Evolutionary conservation across 2,797 vertebrate species (phyloP), one percentile per base, ranked within the genome.

Genomic region (Varecia variegata): DNA sequence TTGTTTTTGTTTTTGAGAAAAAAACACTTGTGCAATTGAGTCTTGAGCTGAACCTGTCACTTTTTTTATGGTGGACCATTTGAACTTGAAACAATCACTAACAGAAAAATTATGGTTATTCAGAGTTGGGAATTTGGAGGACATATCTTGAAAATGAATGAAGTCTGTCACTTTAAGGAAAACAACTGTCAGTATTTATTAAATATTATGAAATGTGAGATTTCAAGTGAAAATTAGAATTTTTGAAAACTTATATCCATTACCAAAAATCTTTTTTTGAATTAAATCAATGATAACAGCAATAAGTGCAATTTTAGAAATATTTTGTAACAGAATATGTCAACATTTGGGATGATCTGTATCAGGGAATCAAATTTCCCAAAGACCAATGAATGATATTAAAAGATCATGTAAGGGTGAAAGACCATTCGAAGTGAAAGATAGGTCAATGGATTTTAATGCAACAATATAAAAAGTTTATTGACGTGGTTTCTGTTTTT

Each of bases 191-290:
- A 9, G 23, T 54, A 86, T 71, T 89, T 93, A 58, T 70, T 91
- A 13, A 54, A 43, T 87, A n/a, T 88, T 76, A 76, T 62, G 84
- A 88, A 54, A 79, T 83, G 43, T 83, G 47, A 89, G 14, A 6
- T 82, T 94, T 92, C 62, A 86, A 89, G 20, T 85, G 35, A 92
- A 89, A 84, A 71, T 70, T n/a, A n/a, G 5, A 89, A 45, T 45
- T 68, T 86, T 87, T 35, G 14, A 81, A 93, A 88, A 84, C 9
- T 67, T 94, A 9, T 79, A 85, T 17, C 27, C 21, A 56, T 50
- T 56, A 50, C n/a, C 84, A 47, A 80, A 93, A 85, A 80, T 82
- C 2, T n/a, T 54, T 80, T 76, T 65, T 45, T 12, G 76, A 52
- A 73, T 60, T 4, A 70, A 87, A 60, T 80, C 45, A 35, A 27